phyloP scores from a whole-genome alignment of 2,113 vertebrate genomes.

The Helogale parvula region DNA sequence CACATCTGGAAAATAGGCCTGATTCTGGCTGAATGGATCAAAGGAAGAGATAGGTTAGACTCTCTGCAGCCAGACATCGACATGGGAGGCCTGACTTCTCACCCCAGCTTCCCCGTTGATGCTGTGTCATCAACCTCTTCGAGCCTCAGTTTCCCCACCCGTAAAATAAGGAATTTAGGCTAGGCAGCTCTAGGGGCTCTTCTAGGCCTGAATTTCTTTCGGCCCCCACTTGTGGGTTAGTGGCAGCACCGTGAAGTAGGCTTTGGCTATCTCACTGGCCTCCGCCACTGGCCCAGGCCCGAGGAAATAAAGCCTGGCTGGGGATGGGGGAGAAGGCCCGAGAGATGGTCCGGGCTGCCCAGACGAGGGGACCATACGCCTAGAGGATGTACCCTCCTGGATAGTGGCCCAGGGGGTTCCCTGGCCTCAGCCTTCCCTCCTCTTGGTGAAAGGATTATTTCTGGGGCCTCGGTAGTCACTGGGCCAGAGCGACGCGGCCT shows the following conservation, averaged over 20 bases:
- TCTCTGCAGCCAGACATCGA: background rate
- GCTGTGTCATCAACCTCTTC: constrained; percentile 32
- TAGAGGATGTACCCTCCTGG: background rate
- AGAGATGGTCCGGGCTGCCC: background rate
- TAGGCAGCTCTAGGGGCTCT: background rate
- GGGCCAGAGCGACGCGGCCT: background rate
- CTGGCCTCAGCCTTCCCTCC: background rate
- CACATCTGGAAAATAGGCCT: background rate
- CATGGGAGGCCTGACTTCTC: background rate
- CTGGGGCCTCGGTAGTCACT: background rate
- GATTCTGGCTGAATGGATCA: background rate
- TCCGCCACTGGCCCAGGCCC: background rate
- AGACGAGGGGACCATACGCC: background rate
- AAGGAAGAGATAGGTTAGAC: background rate
- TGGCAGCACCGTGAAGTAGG: background rate
- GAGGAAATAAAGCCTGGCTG: background rate
- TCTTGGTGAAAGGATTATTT: background rate
- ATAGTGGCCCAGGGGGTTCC: background rate
- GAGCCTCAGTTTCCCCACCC: background rate
- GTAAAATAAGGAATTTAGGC: background rate
- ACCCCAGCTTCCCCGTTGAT: background rate
- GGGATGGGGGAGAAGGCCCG: too few relatives aligned
- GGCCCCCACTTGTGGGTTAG: background rate
- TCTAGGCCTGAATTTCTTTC: background rate
- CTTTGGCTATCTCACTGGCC: background rate